Evolutionary conservation across 2,797 vertebrate species (phyloP).

Genomic region (Syndactyla subalaris): DNA sequence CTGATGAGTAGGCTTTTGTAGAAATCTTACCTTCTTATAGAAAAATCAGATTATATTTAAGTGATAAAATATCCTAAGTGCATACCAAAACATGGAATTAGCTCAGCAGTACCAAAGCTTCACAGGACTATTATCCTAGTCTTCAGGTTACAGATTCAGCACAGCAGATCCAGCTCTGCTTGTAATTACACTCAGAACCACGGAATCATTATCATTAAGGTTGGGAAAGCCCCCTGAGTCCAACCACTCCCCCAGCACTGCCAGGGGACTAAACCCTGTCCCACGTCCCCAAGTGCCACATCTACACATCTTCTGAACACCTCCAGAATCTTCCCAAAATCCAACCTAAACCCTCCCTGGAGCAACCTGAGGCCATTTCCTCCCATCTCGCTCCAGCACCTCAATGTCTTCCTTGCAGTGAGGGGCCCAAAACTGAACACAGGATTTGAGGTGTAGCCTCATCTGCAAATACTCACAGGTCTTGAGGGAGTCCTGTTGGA

Average conservation of each 20-base stretch:
- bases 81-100: neutral
- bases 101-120: neutral
- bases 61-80: neutral
- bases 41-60: neutral
- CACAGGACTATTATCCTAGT: neutral
- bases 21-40: neutral
- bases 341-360: neutral
- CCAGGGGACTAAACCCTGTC: neutral
- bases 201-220: neutral
- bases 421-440: neutral
- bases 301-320: neutral
- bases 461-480: neutral
- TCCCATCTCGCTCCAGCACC: neutral
- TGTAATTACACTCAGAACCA: neutral
- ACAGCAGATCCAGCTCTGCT: neutral
- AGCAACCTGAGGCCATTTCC: fast-evolving
- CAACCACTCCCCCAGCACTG: neutral
- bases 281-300: fast-evolving
- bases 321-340: neutral
- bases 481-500: fast-evolving
- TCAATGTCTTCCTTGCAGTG: fast-evolving
- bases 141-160: neutral
- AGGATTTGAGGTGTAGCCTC: neutral
- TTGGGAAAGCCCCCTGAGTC: neutral
- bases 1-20: fast-evolving